A percentile compares a stretch with the other conserved stretches of the same genome.
Conservation (phyloP, 2,113 vertebrate species). For the Brienomyrus longianalis region DNA sequence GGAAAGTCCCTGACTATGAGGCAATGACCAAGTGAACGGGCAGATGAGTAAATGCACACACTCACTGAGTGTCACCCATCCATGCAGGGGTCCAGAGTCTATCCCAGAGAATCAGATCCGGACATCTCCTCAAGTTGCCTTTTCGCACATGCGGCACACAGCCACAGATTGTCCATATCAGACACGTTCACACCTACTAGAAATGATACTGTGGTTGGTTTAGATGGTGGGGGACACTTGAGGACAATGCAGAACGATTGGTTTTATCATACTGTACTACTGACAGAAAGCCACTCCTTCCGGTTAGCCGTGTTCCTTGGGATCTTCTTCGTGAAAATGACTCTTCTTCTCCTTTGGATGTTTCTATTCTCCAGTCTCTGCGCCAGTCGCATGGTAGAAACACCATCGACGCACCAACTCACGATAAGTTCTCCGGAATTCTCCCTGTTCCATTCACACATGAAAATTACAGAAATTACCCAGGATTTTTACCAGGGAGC, state of each 20-base stretch:
- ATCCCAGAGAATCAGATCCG: not conserved
- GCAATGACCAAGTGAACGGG: not conserved
- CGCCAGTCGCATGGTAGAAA: not conserved
- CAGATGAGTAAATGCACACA: not conserved
- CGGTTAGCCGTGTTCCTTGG: not conserved
- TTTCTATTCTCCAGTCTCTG: not conserved
- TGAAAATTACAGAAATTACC: not conserved
- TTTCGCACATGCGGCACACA: not conserved
- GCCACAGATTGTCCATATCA: not conserved
- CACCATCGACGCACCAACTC: not conserved
- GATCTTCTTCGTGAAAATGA: not conserved
- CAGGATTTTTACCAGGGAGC: not conserved
- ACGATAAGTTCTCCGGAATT: not conserved
- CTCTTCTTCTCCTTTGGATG: not conserved
- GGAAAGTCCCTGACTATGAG: not conserved
- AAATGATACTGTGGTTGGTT: no score
- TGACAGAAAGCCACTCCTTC: no score
- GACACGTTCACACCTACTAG: no score
- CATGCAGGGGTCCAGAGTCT: not conserved
- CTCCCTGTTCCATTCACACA: not conserved
- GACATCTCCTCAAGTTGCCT: not conserved
- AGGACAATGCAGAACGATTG: no score
- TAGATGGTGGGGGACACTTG: no score
- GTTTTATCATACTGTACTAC: no score
- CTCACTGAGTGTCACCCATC: not conserved